These are phyloP conservation scores for Zaprionus vittiger DNA, from an alignment of 1,140 invertebrate genomes.

Conservation along the genomic window DNA sequence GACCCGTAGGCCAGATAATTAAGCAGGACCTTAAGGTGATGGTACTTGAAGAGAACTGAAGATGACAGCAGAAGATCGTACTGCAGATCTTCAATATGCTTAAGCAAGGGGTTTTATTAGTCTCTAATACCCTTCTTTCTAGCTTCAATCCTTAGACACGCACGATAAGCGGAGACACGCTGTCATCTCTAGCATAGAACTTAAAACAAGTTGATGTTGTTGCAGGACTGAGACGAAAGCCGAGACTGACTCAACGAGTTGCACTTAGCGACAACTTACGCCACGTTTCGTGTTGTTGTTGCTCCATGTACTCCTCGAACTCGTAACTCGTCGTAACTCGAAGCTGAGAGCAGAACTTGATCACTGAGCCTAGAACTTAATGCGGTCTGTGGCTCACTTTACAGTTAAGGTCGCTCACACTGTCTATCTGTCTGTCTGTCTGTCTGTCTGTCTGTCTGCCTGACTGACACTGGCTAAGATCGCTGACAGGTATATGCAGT, in stretches of 20 bases:
- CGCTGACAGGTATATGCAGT: constrained; percentile 59
- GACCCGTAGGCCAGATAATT: neutral
- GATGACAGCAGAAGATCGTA: neutral
- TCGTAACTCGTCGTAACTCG: constrained; percentile 54
- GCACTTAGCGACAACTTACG: constrained; percentile 81
- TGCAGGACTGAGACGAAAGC: constrained; percentile 30
- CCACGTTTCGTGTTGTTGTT: constrained; percentile 59
- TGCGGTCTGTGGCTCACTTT: constrained; percentile 63
- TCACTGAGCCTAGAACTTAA: constrained; percentile 47
- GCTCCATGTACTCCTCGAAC: constrained; percentile 28
- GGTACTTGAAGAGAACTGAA: neutral
- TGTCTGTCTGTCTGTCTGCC: constrained; percentile 15
- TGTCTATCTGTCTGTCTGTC: constrained; percentile 11
- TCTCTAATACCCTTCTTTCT: no score
- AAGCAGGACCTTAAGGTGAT: neutral
- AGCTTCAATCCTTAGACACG: neutral
- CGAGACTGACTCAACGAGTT: constrained; percentile 43
- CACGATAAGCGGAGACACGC: constrained; percentile 4
- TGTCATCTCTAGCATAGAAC: constrained; percentile 23
- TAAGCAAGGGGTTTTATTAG: no score
- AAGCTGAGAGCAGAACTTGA: constrained; percentile 44
- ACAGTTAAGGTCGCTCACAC: constrained; percentile 78
- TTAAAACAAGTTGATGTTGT: constrained; percentile 66
- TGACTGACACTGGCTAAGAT: constrained; percentile 45
- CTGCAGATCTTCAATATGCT: neutral